Evolutionary conservation across 2,113 vertebrate species (phyloP).

Genomic region (Callopanchax toddi): DNA sequence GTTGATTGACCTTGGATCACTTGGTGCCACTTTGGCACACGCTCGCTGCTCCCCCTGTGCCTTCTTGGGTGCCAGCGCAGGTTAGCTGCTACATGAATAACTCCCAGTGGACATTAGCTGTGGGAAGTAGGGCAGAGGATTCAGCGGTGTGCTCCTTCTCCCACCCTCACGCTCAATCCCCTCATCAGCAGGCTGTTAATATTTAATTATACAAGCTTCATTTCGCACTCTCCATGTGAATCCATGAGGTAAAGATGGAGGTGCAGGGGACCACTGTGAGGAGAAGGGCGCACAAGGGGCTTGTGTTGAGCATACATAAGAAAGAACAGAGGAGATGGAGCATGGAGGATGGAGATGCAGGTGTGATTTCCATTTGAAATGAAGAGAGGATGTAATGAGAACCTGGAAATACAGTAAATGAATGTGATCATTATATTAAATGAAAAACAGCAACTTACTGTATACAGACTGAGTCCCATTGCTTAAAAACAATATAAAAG

Average conservation of each 20-base stretch:
- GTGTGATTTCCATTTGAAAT: slow-evolving; percentile 25
- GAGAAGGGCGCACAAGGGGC: slow-evolving; percentile 12
- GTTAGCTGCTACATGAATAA: slow-evolving; percentile 74
- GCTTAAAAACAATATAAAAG: too few relatives aligned
- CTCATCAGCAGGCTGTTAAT: slow-evolving; percentile 79
- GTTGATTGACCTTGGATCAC: slow-evolving; percentile 68
- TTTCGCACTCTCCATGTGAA: slow-evolving; percentile 62
- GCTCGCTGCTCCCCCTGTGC: slow-evolving; percentile 48
- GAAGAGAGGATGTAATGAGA: neutral
- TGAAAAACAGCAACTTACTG: neutral
- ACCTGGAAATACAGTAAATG: slow-evolving; percentile 5
- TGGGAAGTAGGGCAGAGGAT: slow-evolving; percentile 75
- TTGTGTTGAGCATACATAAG: slow-evolving; percentile 16
- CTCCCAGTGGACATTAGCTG: slow-evolving; percentile 67
- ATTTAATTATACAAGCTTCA: slow-evolving; percentile 79
- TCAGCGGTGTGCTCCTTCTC: slow-evolving; percentile 49
- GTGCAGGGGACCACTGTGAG: slow-evolving; percentile 33
- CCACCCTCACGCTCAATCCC: slow-evolving; percentile 63
- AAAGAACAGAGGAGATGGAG: slow-evolving; percentile 22
- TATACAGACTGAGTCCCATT: too few relatives aligned
- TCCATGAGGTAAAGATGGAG: slow-evolving; percentile 43
- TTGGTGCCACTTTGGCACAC: slow-evolving; percentile 54
- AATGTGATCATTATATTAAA: too few relatives aligned
- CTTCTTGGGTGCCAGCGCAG: slow-evolving; percentile 67
- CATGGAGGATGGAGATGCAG: slow-evolving; percentile 19